A percentile compares a stretch with the other conserved stretches of the same genome.
Conservation (phyloP, 2,113 vertebrate species). For the Forbesichthys papilliferus region DNA sequence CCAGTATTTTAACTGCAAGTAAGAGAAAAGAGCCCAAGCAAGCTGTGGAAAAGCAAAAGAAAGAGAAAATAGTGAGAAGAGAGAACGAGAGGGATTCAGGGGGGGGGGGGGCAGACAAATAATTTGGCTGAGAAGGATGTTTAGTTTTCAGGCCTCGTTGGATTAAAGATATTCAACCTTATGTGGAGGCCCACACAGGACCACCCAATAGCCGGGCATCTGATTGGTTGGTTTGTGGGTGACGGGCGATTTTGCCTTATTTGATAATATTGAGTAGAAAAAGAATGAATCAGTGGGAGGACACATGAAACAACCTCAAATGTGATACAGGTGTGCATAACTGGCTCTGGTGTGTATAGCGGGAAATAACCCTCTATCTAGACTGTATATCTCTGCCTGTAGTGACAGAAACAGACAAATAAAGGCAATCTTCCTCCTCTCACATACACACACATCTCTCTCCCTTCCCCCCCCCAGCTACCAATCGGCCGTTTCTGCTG, state of each 20-base stretch:
- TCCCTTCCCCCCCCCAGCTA: conserved; percentile 16
- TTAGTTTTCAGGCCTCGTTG: conserved; percentile 58
- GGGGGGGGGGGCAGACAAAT: conserved; percentile 12
- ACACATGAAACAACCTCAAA: not conserved
- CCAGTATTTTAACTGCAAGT: conserved; percentile 4
- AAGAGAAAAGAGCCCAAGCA: not conserved
- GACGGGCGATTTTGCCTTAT: conserved; percentile 52
- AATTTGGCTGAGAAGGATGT: conserved; percentile 53
- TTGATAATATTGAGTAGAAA: conserved; percentile 50
- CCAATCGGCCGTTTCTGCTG: conserved; percentile 42
- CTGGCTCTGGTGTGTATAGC: not conserved
- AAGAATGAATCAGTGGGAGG: not conserved
- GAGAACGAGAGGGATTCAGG: not conserved
- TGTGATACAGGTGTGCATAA: conserved; percentile 3
- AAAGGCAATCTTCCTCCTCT: conserved; percentile 18
- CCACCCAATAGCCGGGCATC: conserved; percentile 59
- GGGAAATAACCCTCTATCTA: not conserved
- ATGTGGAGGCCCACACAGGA: conserved; percentile 50
- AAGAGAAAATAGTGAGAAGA: conserved; percentile 3
- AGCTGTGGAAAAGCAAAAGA: conserved; percentile 8
- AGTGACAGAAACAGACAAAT: conserved; percentile 15
- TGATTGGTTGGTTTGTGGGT: conserved; percentile 32
- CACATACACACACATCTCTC: not conserved
- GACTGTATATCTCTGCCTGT: conserved; percentile 13
- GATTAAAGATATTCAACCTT: conserved; percentile 69